Base-by-base conservation (phyloP, 1,140 invertebrate species). In the Temnothorax nylanderi region DNA sequence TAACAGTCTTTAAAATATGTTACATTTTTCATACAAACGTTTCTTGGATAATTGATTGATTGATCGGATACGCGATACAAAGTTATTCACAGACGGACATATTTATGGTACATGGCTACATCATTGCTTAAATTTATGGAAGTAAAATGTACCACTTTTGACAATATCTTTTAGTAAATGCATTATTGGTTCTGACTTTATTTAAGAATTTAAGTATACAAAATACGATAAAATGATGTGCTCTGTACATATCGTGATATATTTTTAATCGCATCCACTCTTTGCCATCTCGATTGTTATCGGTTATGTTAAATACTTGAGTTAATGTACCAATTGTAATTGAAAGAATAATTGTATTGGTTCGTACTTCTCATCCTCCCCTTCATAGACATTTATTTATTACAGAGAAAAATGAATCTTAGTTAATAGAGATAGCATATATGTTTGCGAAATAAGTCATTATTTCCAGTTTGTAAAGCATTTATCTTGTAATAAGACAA, bases 1-100 rank as follows among this genome's bases (percentile, higher is more conserved):
- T 44, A 94, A 93, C 67, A 74, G 91, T 2, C 86, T 94, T 84
- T 95, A 92, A 95, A 89, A 82, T 76, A 60, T 47, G 32, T 58
- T 56, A 81, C 69, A 64, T 18, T 51, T 90, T 88, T 86, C 67
- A 74, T 75, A 75, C 2, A 6, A 44, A 86, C 54, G 60, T 86
- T 65, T 88, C 49, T 72, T 51, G 34, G 5, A 26, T 82, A 64
- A 65, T 62, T 11, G 41, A 76, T 88, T 77, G 77, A 41, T 41
- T 41, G 37, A 41, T 41, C 3, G 37, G 37, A 64, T 85, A 80
- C 18, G 32, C 37, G 4, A 58, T 76, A 13, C 18, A 51, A 54
- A 62, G n/a, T 49, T 64, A 71, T 76, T 37, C 13, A 37, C 11
- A 21, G 16, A 67, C 3, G 13, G 1, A 65, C n/a, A 60, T 80